Base-by-base conservation (phyloP, 1,140 invertebrate genomes). In the Vanessa tameamea region DNA sequence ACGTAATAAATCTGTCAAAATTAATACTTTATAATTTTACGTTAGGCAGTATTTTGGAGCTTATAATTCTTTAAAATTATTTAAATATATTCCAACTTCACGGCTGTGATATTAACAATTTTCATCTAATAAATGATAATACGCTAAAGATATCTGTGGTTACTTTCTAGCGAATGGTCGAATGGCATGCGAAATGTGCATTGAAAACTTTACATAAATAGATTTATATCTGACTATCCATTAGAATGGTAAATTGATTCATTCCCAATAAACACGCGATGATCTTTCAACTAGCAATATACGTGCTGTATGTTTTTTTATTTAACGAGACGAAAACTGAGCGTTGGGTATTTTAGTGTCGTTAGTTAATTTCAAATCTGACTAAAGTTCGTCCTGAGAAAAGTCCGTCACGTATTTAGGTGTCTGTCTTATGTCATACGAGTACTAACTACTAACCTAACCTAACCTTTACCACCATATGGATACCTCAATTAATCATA, bases 191-290 rank as follows among this genome's bases (percentile, higher is more conserved):
- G 80, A 88, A 86, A 80, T 82, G 85, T 87, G 82, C 86, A 89
- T 89, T 87, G 80, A 87, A 84, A 89, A 85, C 82, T 87, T 82
- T 78, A 81, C 86, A 87, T 85, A 87, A 89, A 87, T 83, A 87
- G 84, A 87, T 89, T 87, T 84, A 83, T 84, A 83, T 83, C 86
- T 79, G 73, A 75, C 80, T 83, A 86, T 87, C 80, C 85, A 86
- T 87, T 87, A 87, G 81, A 81, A 71, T 55, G 70, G 77, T 64
- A 50, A 48, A 59, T 77, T 85, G 82, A 85, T 87, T 85, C 83
- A 87, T 85, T 65, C 43, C 63, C 73, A 53, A 68, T 64, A 47
- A 75, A 78, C 87, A 87, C 81, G 87, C 86, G 69, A 80, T 64
- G 47, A 70, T 76, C 68, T 61, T 61, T 61, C 77, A 70, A 72